Conservation (phyloP, 2,113 vertebrate species). For the Girardinichthys multiradiatus region DNA sequence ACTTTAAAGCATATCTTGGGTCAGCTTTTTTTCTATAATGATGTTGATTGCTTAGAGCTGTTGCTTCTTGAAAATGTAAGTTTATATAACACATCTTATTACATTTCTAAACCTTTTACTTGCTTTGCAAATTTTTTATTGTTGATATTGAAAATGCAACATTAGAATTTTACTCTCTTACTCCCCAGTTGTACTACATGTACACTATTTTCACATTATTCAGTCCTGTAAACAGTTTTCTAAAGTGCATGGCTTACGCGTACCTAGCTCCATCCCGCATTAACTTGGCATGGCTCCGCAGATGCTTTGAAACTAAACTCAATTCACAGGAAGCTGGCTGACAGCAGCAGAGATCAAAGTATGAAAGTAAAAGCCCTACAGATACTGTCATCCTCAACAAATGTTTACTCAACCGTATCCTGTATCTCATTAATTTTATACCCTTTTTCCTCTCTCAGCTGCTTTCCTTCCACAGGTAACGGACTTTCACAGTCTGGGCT, state of each 20-base stretch:
- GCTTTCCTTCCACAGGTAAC: conserved; percentile 36
- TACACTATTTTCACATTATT: conserved; percentile 10
- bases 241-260: conserved; percentile 36
- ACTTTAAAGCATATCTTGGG: too few species aligned
- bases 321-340: conserved; percentile 65
- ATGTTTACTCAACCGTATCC: conserved; percentile 72
- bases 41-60: neutral
- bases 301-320: conserved; percentile 53
- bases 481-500: conserved; percentile 12
- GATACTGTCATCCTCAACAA: conserved; percentile 74
- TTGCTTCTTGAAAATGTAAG: neutral
- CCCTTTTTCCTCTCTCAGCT: conserved; percentile 42
- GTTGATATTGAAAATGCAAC: neutral
- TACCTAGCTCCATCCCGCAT: conserved; percentile 36
- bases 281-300: conserved; percentile 51
- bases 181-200: neutral
- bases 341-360: conserved; percentile 76
- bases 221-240: conserved; percentile 26
- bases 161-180: conserved; percentile 2
- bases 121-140: neutral
- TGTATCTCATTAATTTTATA: conserved; percentile 67
- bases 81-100: too few species aligned
- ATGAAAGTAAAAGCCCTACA: conserved; percentile 62
- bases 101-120: neutral
- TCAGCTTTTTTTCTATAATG: too few species aligned